Base-by-base conservation (phyloP, 2,888 invertebrate species). In the Dorcus parallelipipedus region DNA sequence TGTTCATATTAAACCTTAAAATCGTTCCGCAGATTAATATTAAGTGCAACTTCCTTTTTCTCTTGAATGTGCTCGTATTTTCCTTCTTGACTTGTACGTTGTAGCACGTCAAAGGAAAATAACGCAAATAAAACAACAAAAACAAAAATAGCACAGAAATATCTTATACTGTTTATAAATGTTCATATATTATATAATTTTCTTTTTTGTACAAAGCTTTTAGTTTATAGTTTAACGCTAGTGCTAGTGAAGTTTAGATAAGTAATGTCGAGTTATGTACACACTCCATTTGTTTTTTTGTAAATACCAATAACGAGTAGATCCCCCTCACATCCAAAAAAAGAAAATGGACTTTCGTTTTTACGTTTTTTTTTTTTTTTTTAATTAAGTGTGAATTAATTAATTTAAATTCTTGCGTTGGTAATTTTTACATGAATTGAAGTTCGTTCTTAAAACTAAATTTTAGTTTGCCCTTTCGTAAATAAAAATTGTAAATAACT, bases 101-200 rank as follows among this genome's bases (percentile, higher is more conserved):
- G n/a, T 26, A 10, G 38, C 14, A 14, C 14, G 14, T 14, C 14
- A 14, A 40, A 38, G 43, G 45, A 26, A 47, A 45, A 48, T 54
- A 48, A 54, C n/a, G 45, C 9, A 45, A 20, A n/a, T n/a, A n/a
- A n/a, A 33, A 33, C 26, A 33, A 33, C 26, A 33, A 33, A 5
- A 33, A 33, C 4, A 33, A 33, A 26, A 33, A 45, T 45, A 9
- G 14, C 23, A 23, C 9, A 45, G 20, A 45, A 52, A 49, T 58
- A 50, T 50, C 51, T 59, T 59, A 59, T 59, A 38, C 59, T 59
- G 59, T 59, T 59, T 59, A 47, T 59, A 59, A 59, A 59, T 56
- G 56, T 56, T 56, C 50, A 40, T 50, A 50, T 50, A 45, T 49
- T 39, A 38, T 56, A 23, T 20, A 20, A 20, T 20, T 20, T 20